Evolutionary conservation across 30 jellyfish, hydroid and myxozoan species (phyloP).

Genomic region (Rhopilema esculentum): DNA sequence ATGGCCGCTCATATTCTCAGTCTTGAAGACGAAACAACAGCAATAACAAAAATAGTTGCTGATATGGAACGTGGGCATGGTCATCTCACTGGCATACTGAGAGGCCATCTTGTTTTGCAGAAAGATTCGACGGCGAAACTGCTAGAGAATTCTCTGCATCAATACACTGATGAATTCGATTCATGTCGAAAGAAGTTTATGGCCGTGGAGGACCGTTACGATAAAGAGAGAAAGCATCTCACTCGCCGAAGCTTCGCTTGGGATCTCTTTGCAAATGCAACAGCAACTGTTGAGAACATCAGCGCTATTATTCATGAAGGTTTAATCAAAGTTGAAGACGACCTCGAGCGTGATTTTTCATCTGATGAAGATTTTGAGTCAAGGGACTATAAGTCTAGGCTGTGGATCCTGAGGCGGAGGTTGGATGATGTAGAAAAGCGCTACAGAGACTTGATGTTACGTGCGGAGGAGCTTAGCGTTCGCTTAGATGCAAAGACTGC

Average conservation of each 20-base stretch:
- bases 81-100: conserved; percentile 92
- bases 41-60: conserved; percentile 89
- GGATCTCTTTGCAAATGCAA: conserved; percentile 91
- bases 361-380: conserved; percentile 90
- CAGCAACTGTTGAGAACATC: conserved; percentile 90
- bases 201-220: conserved; percentile 80
- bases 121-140: conserved; percentile 90
- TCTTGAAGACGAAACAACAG: conserved; percentile 93
- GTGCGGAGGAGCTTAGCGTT: conserved; percentile 93
- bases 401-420: conserved; percentile 93
- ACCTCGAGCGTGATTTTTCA: conserved; percentile 81
- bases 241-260: conserved; percentile 86
- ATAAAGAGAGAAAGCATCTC: conserved; percentile 66
- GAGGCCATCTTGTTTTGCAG: conserved; percentile 91
- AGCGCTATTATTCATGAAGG: conserved; percentile 88
- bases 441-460: conserved; percentile 89
- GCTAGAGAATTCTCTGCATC: conserved; percentile 85
- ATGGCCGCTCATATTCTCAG: conserved; percentile 72
- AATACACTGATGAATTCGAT: conserved; percentile 82
- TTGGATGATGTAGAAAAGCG: conserved; percentile 95
- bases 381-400: conserved; percentile 91
- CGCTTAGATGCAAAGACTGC: conserved; percentile 97
- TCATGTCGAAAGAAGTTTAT: conserved; percentile 68
- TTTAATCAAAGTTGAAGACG: conserved; percentile 92
- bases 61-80: conserved; percentile 99